Evolutionary conservation across 1,140 invertebrate species (phyloP), one percentile per base, ranked within the genome.

Genomic region (Solenopsis invicta): DNA sequence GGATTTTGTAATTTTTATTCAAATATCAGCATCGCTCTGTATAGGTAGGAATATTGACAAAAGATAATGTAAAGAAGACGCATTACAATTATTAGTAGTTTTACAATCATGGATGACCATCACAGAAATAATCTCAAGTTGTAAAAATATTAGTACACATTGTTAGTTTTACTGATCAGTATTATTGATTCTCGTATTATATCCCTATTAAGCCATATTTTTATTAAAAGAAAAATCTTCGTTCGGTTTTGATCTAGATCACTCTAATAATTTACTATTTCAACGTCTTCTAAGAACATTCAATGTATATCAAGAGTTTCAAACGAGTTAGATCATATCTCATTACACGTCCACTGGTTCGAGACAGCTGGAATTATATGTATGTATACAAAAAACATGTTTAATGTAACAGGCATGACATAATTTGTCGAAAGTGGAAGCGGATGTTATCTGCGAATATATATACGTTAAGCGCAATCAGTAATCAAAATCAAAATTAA

Each of bases 271-370:
- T 34, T 61, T 61, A 61, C 54, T 71, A 45, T 45, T 72, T 72
- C 37, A 82, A 61, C 61, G 54, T 48, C 41, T 74, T 62, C n/a
- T 18, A 61, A 82, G 16, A 69, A 50, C 13, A 74, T 45, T 71
- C 24, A 37, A 67, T 34, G 13, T 16, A 21, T 48, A 41, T 18
- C 64, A 45, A 56, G 80, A 34, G 34, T 34, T 18, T 61, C 37
- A 72, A 74, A 80, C 48, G 16, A 61, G 41, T 37, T 61, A 84
- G 69, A 84, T 74, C 29, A n/a, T 82, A 82, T 84, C 80, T 75
- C 61, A 21, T 34, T 6, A 24, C 37, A 48, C 12, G 13, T 74
- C 41, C 18, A 48, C 37, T 21, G 59, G 61, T 37, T 48, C 29
- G 52, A 61, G 41, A 82, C 13, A 21, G 54, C 41, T 24, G 29